A percentile compares a stretch with the other conserved stretches of the same genome.
These are phyloP conservation scores for Chiloscyllium punctatum DNA, from an alignment of 2,797 vertebrate genomes.

Conservation along the genomic window DNA sequence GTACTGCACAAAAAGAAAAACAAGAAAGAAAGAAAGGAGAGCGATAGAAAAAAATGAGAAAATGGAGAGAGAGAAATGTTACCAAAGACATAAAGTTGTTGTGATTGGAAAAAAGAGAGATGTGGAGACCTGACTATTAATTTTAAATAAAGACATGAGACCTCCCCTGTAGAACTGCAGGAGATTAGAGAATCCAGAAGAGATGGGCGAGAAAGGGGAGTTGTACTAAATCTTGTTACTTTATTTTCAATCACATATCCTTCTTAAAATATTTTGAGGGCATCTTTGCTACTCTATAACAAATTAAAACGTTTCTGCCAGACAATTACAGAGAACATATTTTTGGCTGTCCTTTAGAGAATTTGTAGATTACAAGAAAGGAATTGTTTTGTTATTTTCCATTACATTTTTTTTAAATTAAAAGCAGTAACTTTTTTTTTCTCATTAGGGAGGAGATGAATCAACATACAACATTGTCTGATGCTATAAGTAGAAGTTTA, in stretches of 20 bases:
- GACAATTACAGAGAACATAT: neutral
- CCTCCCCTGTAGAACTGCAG: neutral
- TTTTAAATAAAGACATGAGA: neutral
- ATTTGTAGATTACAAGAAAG: neutral
- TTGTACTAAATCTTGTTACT: neutral
- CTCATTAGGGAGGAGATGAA: neutral
- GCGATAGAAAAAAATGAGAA: neutral
- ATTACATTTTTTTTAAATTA: neutral
- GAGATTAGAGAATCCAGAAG: neutral
- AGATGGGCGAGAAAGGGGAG: neutral
- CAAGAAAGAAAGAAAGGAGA: neutral
- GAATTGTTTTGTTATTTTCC: neutral
- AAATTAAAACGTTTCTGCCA: neutral
- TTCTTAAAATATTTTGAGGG: neutral
- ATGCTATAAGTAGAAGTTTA: neutral
- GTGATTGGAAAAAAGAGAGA: neutral
- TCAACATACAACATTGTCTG: neutral
- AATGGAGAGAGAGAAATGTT: neutral
- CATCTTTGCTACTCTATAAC: neutral
- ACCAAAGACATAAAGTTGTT: neutral
- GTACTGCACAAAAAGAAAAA: neutral
- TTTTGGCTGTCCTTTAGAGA: conserved; percentile 21
- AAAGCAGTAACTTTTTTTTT: conserved; percentile 6
- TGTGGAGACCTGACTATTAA: neutral
- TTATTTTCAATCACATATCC: neutral